Percentiles rank a stretch among this genome's conserved stretches.
Evolutionary conservation across 2,797 vertebrate species (phyloP).

Genomic region (Hylomyscus alleni): DNA sequence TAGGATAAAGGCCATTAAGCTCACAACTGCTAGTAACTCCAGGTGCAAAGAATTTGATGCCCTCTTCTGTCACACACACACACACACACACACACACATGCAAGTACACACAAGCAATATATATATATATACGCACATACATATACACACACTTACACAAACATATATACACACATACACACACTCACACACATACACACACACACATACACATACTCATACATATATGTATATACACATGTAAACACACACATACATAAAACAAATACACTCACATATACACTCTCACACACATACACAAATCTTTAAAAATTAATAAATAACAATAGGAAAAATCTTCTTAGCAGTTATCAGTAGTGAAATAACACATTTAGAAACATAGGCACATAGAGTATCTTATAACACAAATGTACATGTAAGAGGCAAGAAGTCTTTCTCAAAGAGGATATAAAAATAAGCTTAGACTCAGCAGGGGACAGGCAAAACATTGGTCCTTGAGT

Average conservation of each 20-base stretch:
- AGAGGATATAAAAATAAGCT: neutral
- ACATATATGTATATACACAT: too few species aligned
- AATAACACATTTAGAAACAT: conserved; percentile 10
- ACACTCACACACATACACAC: neutral
- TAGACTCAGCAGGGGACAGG: neutral
- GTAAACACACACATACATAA: neutral
- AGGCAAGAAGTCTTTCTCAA: neutral
- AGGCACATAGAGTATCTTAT: neutral
- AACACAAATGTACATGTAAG: neutral
- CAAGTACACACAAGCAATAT: neutral
- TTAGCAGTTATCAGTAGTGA: neutral
- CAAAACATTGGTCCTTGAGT: neutral
- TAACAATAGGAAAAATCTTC: neutral
- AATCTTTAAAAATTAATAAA: neutral
- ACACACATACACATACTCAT: neutral
- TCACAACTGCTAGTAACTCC: neutral
- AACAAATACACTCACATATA: too few species aligned
- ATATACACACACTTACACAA: too few species aligned
- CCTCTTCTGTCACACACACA: neutral
- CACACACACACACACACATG: neutral
- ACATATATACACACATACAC: neutral
- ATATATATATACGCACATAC: neutral
- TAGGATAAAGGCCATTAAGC: neutral
- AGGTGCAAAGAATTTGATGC: neutral
- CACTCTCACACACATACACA: neutral